These are phyloP conservation scores for Idaea aversata DNA, from an alignment of 2,888 invertebrate species.

Conservation along the genomic window DNA sequence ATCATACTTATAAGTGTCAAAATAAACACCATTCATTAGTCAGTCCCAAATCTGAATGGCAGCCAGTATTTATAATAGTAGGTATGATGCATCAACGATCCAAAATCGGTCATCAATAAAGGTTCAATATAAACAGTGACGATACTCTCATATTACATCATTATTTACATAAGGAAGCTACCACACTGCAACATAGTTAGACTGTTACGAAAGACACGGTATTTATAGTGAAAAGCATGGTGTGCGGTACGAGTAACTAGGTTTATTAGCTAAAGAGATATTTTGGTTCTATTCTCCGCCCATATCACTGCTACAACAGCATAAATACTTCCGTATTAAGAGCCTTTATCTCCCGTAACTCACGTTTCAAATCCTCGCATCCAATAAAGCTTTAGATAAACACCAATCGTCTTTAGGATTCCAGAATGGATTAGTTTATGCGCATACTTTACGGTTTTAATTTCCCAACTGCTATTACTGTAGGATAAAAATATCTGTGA, in stretches of 20 bases:
- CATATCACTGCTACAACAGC: not conserved
- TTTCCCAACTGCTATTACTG: conserved; percentile 9
- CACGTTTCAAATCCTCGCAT: not conserved
- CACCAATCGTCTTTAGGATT: not conserved
- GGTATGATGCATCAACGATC: conserved; percentile 30
- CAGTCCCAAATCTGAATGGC: not conserved
- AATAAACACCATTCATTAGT: not conserved
- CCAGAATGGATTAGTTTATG: not conserved
- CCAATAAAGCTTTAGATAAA: not conserved
- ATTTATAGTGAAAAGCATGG: conserved; percentile 58
- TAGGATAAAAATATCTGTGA: conserved; percentile 52
- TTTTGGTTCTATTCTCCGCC: conserved; percentile 29
- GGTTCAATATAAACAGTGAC: conserved; percentile 30
- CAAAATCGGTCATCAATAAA: conserved; percentile 35
- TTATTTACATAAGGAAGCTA: conserved; percentile 67
- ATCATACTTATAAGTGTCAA: too few relatives aligned
- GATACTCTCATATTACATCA: conserved; percentile 50
- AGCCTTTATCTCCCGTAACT: not conserved
- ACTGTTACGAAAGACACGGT: conserved; percentile 59
- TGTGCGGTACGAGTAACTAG: conserved; percentile 54
- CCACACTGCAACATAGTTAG: conserved; percentile 35
- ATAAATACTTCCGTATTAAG: not conserved
- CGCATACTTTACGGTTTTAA: not conserved
- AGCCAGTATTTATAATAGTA: conserved; percentile 3
- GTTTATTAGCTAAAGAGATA: conserved; percentile 53